Base-by-base conservation (phyloP, 2,797 vertebrate genomes). In the Ataeniobius toweri region DNA sequence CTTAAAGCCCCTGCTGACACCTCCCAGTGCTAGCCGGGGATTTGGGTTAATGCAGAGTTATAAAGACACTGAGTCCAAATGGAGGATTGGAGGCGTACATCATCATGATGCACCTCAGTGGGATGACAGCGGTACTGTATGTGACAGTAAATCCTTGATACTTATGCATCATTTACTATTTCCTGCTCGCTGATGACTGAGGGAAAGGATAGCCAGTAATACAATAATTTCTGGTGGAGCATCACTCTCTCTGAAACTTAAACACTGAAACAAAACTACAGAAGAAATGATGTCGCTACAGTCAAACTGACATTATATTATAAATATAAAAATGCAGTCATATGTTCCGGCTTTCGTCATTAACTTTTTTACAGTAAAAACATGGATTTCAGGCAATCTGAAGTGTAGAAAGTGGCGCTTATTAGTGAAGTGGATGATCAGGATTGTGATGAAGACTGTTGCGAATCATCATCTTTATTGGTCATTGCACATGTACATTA, bases 41-140 rank as follows among this genome's bases (percentile, higher is more conserved):
- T 93, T 90, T 89, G 88, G 93, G 91, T 91, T 92, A 92, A 93
- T 91, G 91, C 85, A 74, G 90, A 91, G 91, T 90, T 92, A 89
- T 91, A 92, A 93, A 92, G 91, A 87, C 85, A 71, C 77, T 86
- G 50, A 87, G 87, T 84, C 79, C 90, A 80, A 84, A 72, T 55
- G 84, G 88, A 86, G 86, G 83, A 86, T 85, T 71, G 91, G 76
- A 83, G 86, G 88, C 79, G 83, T 93, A 87, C 58, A 90, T 93
- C 91, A 91, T 75, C 71, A 61, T 65, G 86, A 82, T 83, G 88
- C 92, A 82, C 88, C 89, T 91, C 89, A 50, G 74, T 75, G 85
- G 77, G 89, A 74, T 92, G 93, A 89, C 93, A 91, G 90, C 85
- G 76, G 44, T 73, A 82, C 87, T 84, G 81, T 56, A 84, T 85